Evolutionary conservation across 23 tunicate genomes (phyloP).

Genomic region (Botrylloides violaceus): DNA sequence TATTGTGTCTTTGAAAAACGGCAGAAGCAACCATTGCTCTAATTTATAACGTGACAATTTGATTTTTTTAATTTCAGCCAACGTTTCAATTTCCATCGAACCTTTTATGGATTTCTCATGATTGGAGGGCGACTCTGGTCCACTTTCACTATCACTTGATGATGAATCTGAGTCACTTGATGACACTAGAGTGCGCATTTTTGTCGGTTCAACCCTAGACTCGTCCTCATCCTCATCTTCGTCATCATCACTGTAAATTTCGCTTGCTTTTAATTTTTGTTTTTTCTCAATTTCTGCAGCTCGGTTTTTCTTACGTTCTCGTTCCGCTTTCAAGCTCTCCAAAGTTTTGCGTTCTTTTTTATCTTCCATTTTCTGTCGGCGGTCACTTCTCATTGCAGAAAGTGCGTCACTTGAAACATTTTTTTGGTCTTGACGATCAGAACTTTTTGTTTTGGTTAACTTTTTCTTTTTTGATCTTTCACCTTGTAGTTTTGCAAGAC

Average conservation of each 20-base stretch:
- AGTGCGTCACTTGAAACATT: not conserved
- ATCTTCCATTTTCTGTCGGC: slow-evolving; percentile 58
- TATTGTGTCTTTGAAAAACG: slow-evolving; percentile 31
- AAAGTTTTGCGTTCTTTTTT: slow-evolving; percentile 60
- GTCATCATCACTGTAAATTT: slow-evolving; percentile 87
- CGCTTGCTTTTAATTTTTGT: slow-evolving; percentile 63
- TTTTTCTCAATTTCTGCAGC: slow-evolving; percentile 75
- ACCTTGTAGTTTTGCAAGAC: slow-evolving; percentile 65
- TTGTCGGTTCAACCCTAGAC: not conserved
- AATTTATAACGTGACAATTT: slow-evolving; percentile 60
- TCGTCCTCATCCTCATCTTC: slow-evolving; percentile 74
- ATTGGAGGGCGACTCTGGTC: slow-evolving; percentile 11
- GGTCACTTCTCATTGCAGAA: slow-evolving; percentile 14
- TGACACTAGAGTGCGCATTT: not conserved
- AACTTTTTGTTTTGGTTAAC: slow-evolving; percentile 23
- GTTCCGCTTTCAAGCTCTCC: slow-evolving; percentile 76
- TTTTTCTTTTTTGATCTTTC: slow-evolving; percentile 35
- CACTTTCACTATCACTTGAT: slow-evolving; percentile 19
- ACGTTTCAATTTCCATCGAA: slow-evolving; percentile 19
- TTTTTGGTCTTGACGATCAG: not conserved
- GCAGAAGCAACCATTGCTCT: slow-evolving; percentile 27
- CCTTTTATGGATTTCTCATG: slow-evolving; percentile 3
- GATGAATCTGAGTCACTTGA: slow-evolving; percentile 28
- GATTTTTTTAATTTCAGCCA: slow-evolving; percentile 43
- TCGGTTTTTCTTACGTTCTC: slow-evolving; percentile 70